Conservation (phyloP, 2,797 vertebrate species). For the Myotis pilosus region DNA sequence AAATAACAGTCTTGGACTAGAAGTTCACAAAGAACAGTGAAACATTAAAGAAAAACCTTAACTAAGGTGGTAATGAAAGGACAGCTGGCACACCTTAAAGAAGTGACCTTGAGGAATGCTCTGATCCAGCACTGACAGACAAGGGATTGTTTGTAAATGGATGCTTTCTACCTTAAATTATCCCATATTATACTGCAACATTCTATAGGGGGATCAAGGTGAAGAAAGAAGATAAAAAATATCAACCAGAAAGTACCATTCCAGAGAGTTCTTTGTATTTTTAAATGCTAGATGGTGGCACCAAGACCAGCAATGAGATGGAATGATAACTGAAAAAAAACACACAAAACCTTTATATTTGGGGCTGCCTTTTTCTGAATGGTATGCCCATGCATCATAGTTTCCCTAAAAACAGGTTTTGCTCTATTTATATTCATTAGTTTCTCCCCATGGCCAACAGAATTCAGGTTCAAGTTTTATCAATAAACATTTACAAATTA, state of each 20-base stretch:
- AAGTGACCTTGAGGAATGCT: neutral
- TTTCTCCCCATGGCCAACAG: neutral
- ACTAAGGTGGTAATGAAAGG: neutral
- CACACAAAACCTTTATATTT: neutral
- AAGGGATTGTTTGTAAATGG: neutral
- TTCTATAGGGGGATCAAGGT: neutral
- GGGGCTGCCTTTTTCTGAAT: neutral
- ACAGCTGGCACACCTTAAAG: neutral
- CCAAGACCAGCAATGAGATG: neutral
- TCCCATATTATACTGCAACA: neutral
- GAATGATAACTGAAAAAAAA: neutral
- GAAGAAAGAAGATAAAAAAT: neutral
- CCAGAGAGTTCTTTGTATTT: neutral
- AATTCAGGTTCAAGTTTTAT: slow-evolving; percentile 41
- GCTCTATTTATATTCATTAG: neutral
- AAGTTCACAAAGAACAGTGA: neutral
- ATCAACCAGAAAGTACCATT: neutral
- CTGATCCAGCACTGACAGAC: neutral
- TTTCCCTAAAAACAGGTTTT: neutral
- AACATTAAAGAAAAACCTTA: neutral
- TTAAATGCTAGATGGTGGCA: neutral
- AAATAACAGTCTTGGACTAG: neutral
- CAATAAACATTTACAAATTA: neutral
- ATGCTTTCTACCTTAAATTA: neutral
- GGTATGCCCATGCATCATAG: neutral